A percentile compares a stretch with the other conserved stretches of the same genome.
Conservation (phyloP, 1,140 invertebrate species). For the Ips typographus region DNA sequence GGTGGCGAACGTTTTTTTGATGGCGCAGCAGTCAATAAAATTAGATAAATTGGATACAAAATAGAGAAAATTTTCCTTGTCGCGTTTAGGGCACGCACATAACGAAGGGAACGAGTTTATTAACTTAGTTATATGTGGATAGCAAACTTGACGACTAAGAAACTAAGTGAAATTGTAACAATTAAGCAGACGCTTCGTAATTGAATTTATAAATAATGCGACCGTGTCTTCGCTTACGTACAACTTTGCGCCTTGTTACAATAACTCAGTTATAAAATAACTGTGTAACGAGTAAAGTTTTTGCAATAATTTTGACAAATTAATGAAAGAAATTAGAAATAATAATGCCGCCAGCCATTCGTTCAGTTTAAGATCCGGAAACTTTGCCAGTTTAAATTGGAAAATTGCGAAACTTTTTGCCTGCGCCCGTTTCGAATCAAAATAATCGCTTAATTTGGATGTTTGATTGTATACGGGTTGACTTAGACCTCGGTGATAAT, state of each 20-base stretch:
- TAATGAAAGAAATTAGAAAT: constrained; percentile 36
- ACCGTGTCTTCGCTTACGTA: background rate
- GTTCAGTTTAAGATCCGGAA: constrained; percentile 27
- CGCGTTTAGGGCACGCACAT: constrained; percentile 3
- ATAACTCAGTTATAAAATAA: constrained; percentile 31
- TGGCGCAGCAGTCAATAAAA: constrained; percentile 14
- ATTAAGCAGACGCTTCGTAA: background rate
- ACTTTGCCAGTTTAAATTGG: constrained; percentile 28
- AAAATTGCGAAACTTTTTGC: constrained; percentile 27
- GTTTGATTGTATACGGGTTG: background rate
- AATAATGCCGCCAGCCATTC: constrained; percentile 31
- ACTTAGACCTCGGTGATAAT: background rate
- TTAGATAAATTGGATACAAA: constrained; percentile 17
- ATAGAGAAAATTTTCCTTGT: constrained; percentile 12
- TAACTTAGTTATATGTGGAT: constrained; percentile 12
- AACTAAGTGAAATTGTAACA: constrained; percentile 1
- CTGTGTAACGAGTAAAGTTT: constrained; percentile 25
- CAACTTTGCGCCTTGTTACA: constrained; percentile 7
- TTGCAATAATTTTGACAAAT: constrained; percentile 35
- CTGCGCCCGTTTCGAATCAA: constrained; percentile 13
- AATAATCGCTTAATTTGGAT: constrained; percentile 22
- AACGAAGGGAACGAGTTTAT: constrained; percentile 3
- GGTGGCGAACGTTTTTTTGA: constrained; percentile 3
- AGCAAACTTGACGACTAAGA: background rate
- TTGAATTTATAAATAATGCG: background rate